A percentile compares a stretch with the other conserved stretches of the same genome.
These are phyloP conservation scores for Aeoliscus strigatus DNA, from an alignment of 2,797 vertebrate species.

Conservation along the genomic window DNA sequence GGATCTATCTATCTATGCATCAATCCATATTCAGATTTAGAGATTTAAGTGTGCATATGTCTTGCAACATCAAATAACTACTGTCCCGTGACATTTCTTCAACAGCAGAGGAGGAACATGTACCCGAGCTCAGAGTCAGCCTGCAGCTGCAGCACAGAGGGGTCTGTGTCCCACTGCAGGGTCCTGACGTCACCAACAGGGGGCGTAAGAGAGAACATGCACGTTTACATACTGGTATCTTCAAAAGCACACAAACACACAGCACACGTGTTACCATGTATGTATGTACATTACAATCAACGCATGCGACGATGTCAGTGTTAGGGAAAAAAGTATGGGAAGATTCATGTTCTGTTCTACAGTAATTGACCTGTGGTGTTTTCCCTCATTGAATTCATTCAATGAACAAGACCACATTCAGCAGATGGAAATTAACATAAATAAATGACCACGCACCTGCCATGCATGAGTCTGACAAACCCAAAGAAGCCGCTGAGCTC, in stretches of 20 bases:
- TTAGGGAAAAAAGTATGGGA: slow-evolving; percentile 13
- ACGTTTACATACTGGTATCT: slow-evolving; percentile 54
- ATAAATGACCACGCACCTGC: slow-evolving; percentile 24
- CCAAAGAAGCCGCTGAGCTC: slow-evolving; percentile 9
- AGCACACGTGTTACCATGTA: background rate
- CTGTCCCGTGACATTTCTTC: background rate
- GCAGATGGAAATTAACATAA: slow-evolving; percentile 10
- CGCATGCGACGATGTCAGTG: slow-evolving; percentile 28
- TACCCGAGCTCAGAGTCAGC: slow-evolving; percentile 98
- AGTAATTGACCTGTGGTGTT: too few species aligned
- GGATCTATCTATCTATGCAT: too few species aligned
- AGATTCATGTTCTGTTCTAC: too few species aligned
- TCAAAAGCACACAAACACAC: slow-evolving; percentile 16
- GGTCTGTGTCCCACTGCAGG: slow-evolving; percentile 99
- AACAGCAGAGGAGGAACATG: slow-evolving; percentile 64
- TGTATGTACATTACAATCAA: slow-evolving; percentile 9
- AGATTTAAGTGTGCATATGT: background rate
- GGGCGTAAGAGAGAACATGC: slow-evolving; percentile 80
- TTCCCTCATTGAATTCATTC: too few species aligned
- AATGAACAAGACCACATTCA: slow-evolving; percentile 4
- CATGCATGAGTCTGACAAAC: slow-evolving; percentile 26
- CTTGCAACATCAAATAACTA: slow-evolving; percentile 19
- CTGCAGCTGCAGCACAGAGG: slow-evolving; percentile 97
- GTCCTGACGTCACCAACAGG: slow-evolving; percentile 83
- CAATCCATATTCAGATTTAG: too few species aligned